These are phyloP conservation scores for Elysia crispata DNA, from an alignment of 2,888 invertebrate species.

Conservation along the genomic window DNA sequence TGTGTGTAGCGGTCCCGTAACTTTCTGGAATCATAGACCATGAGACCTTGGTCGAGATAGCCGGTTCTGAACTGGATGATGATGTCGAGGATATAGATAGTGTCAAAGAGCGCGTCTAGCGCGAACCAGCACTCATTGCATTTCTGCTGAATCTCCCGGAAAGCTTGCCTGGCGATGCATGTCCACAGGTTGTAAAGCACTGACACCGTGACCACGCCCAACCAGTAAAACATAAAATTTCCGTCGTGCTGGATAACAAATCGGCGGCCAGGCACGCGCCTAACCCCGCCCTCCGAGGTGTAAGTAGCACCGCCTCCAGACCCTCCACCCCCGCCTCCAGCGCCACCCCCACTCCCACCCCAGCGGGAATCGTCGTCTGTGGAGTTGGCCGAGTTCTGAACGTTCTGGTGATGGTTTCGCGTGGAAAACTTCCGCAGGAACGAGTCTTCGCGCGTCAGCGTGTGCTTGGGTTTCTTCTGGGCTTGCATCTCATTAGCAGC, in stretches of 20 bases:
- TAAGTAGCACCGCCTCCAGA: slow-evolving; percentile 42
- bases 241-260: slow-evolving; percentile 93
- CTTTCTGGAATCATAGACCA: slow-evolving; percentile 94
- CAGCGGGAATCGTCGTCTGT: slow-evolving; percentile 51
- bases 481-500: slow-evolving; percentile 65
- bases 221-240: slow-evolving; percentile 97
- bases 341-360: slow-evolving; percentile 4
- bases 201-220: slow-evolving; percentile 91
- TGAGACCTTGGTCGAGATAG: slow-evolving; percentile 91
- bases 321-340: slow-evolving; percentile 34
- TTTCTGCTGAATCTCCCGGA: slow-evolving; percentile 87
- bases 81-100: slow-evolving; percentile 92
- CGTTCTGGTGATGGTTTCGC: slow-evolving; percentile 81
- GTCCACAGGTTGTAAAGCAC: slow-evolving; percentile 98
- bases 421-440: slow-evolving; percentile 96
- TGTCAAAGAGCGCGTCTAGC: slow-evolving; percentile 88
- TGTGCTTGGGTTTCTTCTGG: slow-evolving; percentile 60
- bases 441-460: slow-evolving; percentile 73
- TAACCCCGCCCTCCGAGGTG: slow-evolving; percentile 15
- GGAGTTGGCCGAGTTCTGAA: slow-evolving; percentile 26
- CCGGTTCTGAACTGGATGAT: slow-evolving; percentile 95
- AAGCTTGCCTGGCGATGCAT: slow-evolving; percentile 94
- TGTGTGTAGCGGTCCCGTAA: slow-evolving; percentile 91
- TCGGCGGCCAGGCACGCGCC: slow-evolving; percentile 43
- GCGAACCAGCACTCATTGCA: slow-evolving; percentile 69